Conservation (phyloP, 2,888 invertebrate species). For the Nasonia oneida region DNA sequence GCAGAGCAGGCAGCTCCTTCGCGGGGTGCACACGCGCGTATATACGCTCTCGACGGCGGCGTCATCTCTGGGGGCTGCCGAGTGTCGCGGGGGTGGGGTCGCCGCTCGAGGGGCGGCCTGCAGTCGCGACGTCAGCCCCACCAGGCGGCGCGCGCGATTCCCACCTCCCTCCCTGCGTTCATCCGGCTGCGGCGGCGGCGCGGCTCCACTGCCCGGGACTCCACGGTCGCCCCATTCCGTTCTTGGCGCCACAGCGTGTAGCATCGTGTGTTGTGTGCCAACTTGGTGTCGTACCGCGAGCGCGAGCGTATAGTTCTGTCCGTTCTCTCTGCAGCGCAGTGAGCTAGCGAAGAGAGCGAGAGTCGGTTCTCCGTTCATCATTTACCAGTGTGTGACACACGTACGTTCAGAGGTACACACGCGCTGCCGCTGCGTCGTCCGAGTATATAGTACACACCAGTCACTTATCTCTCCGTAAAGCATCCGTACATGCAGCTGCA, state of each 20-base stretch:
- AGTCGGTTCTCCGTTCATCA: background rate
- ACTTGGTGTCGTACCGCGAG: background rate
- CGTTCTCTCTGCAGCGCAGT: background rate
- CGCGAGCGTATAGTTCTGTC: background rate
- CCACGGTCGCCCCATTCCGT: constrained; percentile 79
- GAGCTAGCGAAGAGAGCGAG: background rate
- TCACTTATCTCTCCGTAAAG: background rate
- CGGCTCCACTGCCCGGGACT: constrained; percentile 76
- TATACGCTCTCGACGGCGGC: background rate
- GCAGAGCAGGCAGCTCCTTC: background rate
- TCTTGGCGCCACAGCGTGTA: constrained; percentile 78
- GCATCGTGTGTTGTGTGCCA: constrained; percentile 66
- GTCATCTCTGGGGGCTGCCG: constrained; percentile 28
- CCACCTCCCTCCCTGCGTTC: constrained; percentile 59
- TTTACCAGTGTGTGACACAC: too few species aligned
- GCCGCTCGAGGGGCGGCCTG: constrained; percentile 29
- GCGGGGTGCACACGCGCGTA: constrained; percentile 36
- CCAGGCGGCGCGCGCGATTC: constrained; percentile 62
- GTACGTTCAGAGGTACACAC: background rate
- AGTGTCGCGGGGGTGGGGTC: constrained; percentile 15
- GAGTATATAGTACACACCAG: background rate
- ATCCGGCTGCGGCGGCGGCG: constrained; percentile 64
- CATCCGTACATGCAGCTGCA: background rate
- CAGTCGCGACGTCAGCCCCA: constrained; percentile 58
- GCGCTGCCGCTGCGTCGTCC: background rate